phyloP scores from a whole-genome alignment of 2,113 vertebrate species.

The Tyto alba region DNA sequence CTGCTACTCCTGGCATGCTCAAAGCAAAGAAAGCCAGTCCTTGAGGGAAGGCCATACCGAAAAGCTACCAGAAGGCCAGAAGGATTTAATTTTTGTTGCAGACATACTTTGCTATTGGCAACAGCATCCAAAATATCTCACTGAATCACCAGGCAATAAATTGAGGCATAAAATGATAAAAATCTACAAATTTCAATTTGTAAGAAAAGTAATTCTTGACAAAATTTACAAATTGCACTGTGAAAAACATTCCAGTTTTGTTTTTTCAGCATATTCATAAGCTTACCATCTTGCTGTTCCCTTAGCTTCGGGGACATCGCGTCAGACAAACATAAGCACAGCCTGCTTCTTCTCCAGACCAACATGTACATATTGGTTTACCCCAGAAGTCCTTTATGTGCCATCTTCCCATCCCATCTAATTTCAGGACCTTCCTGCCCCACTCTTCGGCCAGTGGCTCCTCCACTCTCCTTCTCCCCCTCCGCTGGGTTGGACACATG shows the following conservation, averaged over 20 bases:
- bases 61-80: neutral
- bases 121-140: neutral
- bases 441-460: rapidly evolving
- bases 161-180: neutral
- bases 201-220: neutral
- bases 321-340: neutral
- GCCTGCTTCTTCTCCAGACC: neutral
- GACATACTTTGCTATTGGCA: neutral
- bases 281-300: neutral
- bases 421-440: neutral
- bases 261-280: neutral
- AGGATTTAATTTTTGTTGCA: slow-evolving; percentile 10
- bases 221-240: neutral
- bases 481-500: rapidly evolving
- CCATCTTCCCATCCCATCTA: neutral
- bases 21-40: neutral
- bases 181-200: neutral
- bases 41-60: neutral
- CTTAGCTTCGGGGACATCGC: neutral
- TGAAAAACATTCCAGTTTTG: neutral
- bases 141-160: neutral
- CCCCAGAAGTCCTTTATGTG: neutral
- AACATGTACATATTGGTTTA: neutral
- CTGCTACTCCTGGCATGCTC: neutral
- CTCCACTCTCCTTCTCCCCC: neutral